Evolutionary conservation across 2,113 vertebrate genomes (phyloP).

Genomic region (Cryptomyrus ogoouensis): DNA sequence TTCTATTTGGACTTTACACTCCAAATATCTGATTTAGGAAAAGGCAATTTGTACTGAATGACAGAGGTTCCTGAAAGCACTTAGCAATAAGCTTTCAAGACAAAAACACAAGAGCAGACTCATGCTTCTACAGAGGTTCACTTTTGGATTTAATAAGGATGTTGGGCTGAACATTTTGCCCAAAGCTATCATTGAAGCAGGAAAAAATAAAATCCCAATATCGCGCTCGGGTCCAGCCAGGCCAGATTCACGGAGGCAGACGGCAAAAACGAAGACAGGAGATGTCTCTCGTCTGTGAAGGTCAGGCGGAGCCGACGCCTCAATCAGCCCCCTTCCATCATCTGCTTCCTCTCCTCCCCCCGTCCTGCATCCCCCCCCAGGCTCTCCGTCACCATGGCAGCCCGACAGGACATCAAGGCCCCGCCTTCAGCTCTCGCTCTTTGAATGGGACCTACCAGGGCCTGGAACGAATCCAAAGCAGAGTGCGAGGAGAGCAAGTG

Average conservation of each 20-base stretch:
- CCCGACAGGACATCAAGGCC: neutral
- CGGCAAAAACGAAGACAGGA: neutral
- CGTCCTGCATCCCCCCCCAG: neutral
- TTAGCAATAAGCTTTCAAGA: neutral
- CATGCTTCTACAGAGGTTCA: neutral
- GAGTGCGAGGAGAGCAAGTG: neutral
- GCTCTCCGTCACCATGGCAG: constrained; percentile 19
- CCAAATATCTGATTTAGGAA: neutral
- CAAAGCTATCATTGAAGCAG: neutral
- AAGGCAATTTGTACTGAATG: neutral
- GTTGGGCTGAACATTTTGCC: neutral
- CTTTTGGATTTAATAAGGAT: neutral
- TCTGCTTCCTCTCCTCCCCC: neutral
- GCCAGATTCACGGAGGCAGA: neutral
- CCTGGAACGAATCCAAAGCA: constrained; percentile 5
- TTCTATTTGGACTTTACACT: neutral
- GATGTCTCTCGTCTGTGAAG: neutral
- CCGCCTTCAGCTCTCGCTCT: neutral
- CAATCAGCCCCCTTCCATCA: neutral
- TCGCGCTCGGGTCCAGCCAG: neutral
- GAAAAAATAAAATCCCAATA: neutral
- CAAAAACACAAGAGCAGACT: neutral
- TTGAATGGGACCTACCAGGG: neutral
- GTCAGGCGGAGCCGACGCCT: neutral
- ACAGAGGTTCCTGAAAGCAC: neutral